These are phyloP conservation scores for Tetragnatha versicolor DNA, from an alignment of 1,140 invertebrate genomes.

Conservation along the genomic window DNA sequence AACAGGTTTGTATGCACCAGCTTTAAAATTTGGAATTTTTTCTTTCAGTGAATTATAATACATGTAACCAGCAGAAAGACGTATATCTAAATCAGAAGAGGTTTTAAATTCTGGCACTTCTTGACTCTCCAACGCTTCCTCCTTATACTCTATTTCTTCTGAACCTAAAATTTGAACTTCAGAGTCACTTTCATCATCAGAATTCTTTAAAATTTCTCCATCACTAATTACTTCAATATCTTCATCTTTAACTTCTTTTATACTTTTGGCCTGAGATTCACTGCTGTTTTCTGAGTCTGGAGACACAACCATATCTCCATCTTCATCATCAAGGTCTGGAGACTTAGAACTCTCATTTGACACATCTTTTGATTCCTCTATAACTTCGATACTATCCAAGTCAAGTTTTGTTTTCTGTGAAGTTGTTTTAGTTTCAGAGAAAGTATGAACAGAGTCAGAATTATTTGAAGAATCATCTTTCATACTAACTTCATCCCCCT, in stretches of 20 bases:
- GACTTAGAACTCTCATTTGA: neutral
- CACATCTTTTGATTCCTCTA: neutral
- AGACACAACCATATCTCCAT: slow-evolving; percentile 10
- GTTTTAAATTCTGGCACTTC: no score
- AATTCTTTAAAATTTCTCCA: neutral
- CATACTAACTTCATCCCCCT: no score
- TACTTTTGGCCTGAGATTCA: neutral
- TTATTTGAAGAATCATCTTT: no score
- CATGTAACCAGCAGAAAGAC: slow-evolving; percentile 29
- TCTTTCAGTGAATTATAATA: slow-evolving; percentile 52
- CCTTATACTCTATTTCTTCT: no score
- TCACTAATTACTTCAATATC: slow-evolving; percentile 26
- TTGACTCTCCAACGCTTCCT: no score
- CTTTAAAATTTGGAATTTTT: slow-evolving; percentile 32
- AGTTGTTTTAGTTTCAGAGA: no score
- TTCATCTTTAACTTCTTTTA: slow-evolving; percentile 4
- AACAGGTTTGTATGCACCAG: slow-evolving; percentile 44
- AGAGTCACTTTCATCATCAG: slow-evolving; percentile 36
- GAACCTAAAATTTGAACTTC: slow-evolving; percentile 39
- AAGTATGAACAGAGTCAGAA: no score
- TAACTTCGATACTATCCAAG: slow-evolving; percentile 3
- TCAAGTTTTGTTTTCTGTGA: neutral
- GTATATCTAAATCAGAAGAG: neutral
- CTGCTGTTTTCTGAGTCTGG: neutral
- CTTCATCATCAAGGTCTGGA: slow-evolving; percentile 5